Evolutionary conservation across 2,888 invertebrate species (phyloP).

Genomic region (Hofmannophila pseudospretella): DNA sequence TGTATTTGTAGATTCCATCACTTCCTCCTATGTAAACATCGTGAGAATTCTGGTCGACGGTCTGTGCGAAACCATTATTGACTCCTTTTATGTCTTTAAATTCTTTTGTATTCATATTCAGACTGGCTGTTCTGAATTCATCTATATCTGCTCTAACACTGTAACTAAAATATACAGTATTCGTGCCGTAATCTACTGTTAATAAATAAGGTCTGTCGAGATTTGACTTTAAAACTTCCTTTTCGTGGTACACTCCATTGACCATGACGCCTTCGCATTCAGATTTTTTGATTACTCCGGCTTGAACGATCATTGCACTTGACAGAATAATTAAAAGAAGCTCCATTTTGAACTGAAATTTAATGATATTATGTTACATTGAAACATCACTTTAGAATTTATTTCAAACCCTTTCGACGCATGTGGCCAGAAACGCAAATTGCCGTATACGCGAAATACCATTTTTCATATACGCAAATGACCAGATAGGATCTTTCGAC

Average conservation of each 20-base stretch:
- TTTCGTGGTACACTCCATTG: conserved; percentile 34
- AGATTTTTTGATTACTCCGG: conserved; percentile 30
- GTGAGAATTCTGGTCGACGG: conserved; percentile 43
- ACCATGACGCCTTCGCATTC: conserved; percentile 37
- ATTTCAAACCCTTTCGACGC: too few species aligned
- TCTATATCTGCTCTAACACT: conserved; percentile 34
- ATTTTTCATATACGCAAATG: too few species aligned
- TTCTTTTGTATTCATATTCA: conserved; percentile 47
- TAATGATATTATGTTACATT: conserved; percentile 3
- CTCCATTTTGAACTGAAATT: conserved; percentile 33
- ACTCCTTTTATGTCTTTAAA: conserved; percentile 39
- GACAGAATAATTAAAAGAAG: conserved; percentile 24
- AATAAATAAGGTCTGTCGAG: conserved; percentile 50
- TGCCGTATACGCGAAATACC: too few species aligned
- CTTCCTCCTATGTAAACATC: conserved; percentile 51
- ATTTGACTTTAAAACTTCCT: conserved; percentile 36
- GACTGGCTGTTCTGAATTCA: conserved; percentile 38
- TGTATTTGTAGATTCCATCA: conserved; percentile 55
- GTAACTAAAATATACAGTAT: conserved; percentile 54
- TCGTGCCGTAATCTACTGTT: conserved; percentile 43
- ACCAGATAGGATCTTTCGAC: too few species aligned
- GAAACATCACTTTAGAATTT: too few species aligned
- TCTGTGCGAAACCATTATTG: conserved; percentile 50
- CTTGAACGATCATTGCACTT: conserved; percentile 26
- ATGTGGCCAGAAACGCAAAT: too few species aligned